phyloP scores from a whole-genome alignment of 2,888 invertebrate species.

The Drosophila anceps region DNA sequence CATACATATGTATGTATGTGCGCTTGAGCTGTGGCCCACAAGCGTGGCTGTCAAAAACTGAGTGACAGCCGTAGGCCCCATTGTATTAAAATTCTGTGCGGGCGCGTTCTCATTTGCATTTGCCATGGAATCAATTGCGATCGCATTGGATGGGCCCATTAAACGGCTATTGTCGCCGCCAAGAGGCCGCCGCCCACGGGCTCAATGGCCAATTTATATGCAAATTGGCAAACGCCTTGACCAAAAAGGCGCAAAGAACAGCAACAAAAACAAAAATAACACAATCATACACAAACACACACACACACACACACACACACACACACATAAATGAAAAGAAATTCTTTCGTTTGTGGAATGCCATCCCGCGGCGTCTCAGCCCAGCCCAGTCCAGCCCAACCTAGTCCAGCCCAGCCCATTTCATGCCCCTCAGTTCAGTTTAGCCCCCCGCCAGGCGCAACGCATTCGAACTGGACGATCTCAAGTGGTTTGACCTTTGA shows the following conservation, averaged over 20 bases:
- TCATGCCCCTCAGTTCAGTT: background rate
- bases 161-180: slow-evolving; percentile 71
- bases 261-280: slow-evolving; percentile 9
- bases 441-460: slow-evolving; percentile 29
- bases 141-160: slow-evolving; percentile 67
- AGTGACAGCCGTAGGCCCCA: slow-evolving; percentile 51
- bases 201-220: slow-evolving; percentile 66
- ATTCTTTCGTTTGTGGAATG: slow-evolving; percentile 30
- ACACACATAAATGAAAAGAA: slow-evolving; percentile 22
- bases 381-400: background rate
- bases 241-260: slow-evolving; percentile 31
- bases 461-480: slow-evolving; percentile 30
- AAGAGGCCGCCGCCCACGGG: slow-evolving; percentile 58
- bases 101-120: slow-evolving; percentile 61
- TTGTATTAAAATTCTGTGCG: slow-evolving; percentile 54
- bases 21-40: slow-evolving; percentile 57
- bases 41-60: slow-evolving; percentile 58
- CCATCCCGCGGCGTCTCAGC: slow-evolving; percentile 32
- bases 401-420: background rate
- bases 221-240: slow-evolving; percentile 67
- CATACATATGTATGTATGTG: background rate
- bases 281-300: background rate
- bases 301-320: background rate
- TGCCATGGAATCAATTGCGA: slow-evolving; percentile 63
- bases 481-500: slow-evolving; percentile 51